Evolutionary conservation across 1,140 invertebrate genomes (phyloP).

Genomic region (Meloidogyne hapla): DNA sequence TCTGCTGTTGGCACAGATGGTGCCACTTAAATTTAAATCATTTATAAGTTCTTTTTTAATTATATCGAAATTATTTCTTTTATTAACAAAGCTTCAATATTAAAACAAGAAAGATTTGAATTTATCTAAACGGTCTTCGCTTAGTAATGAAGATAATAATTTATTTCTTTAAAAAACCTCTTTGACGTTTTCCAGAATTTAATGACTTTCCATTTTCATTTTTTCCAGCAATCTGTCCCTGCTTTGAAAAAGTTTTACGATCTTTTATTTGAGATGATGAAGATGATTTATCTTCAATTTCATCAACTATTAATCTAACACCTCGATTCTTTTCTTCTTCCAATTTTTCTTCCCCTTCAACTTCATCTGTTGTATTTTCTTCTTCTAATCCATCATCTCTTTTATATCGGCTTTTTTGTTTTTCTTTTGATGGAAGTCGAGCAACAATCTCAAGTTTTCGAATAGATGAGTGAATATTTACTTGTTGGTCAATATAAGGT

Average conservation of each 20-base stretch:
- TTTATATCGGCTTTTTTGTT: neutral
- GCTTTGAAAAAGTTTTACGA: neutral
- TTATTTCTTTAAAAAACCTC: neutral
- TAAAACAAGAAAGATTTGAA: too few relatives aligned
- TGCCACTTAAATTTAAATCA: too few relatives aligned
- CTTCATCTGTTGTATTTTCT: neutral
- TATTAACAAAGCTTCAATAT: too few relatives aligned
- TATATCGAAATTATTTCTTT: too few relatives aligned
- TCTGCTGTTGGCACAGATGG: neutral
- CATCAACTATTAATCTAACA: slow-evolving; percentile 1
- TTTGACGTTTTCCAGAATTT: neutral
- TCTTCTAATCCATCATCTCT: neutral
- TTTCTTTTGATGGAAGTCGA: neutral
- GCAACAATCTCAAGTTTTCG: slow-evolving; percentile 3
- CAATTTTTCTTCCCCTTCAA: neutral
- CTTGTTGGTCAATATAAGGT: neutral
- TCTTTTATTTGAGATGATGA: neutral
- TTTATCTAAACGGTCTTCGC: neutral
- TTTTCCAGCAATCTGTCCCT: neutral
- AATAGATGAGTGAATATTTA: neutral
- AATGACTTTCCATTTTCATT: neutral
- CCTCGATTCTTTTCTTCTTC: neutral
- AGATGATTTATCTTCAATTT: slow-evolving; percentile 3
- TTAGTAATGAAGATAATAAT: too few relatives aligned
- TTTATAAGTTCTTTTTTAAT: too few relatives aligned